Percentiles rank a stretch among this genome's conserved stretches.
These are phyloP conservation scores for Gobio gobio DNA, from an alignment of 2,113 vertebrate genomes.

Conservation along the genomic window DNA sequence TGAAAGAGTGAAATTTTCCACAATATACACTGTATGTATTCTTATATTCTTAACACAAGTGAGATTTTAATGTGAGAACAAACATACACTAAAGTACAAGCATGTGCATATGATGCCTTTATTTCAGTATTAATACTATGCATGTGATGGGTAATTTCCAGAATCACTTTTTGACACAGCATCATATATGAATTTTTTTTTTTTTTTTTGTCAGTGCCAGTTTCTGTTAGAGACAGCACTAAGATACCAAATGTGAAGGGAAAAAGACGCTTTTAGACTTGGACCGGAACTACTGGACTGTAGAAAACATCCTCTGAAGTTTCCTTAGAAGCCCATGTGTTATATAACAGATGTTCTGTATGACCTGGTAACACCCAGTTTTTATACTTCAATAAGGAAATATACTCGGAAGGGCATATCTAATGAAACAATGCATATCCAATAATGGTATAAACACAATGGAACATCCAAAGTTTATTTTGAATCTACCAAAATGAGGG, in stretches of 20 bases:
- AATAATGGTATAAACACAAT: not conserved
- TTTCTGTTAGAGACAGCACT: not conserved
- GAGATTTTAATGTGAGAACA: not conserved
- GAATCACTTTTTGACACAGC: not conserved
- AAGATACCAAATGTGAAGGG: not conserved
- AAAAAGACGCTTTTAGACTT: no score
- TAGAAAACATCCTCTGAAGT: conserved; percentile 4
- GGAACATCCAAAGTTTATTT: not conserved
- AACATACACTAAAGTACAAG: not conserved
- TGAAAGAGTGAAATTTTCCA: not conserved
- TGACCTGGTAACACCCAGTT: not conserved
- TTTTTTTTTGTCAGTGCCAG: not conserved
- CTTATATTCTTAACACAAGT: not conserved
- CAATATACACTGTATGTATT: not conserved
- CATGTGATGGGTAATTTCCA: conserved; percentile 2
- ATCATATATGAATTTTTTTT: not conserved
- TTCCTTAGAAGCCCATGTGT: not conserved
- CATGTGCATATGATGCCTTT: not conserved
- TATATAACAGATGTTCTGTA: not conserved
- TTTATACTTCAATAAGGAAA: not conserved
- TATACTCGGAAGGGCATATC: not conserved
- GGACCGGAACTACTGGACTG: not conserved
- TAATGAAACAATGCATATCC: not conserved
- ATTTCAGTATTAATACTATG: conserved; percentile 9
- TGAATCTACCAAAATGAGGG: not conserved